Base-by-base conservation (phyloP, 2,113 vertebrate genomes). In the Megaptera novaeangliae region DNA sequence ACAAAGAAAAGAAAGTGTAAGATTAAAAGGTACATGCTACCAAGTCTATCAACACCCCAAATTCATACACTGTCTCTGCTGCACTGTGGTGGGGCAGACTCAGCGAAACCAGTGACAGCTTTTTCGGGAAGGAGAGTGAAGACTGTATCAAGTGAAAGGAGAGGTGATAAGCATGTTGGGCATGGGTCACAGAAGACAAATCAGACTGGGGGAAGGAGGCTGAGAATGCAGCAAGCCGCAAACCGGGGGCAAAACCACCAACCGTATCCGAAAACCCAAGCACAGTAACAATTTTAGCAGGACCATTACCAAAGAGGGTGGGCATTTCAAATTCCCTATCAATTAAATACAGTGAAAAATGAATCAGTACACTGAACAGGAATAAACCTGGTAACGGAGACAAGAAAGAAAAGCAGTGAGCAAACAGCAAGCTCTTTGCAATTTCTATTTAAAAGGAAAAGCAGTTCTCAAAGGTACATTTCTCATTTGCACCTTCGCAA, bases 361-460 rank as follows among this genome's bases (percentile, higher is more conserved):
- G 44, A 96, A 14, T 44, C 20, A 89, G 31, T 44, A 41, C 21
- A 68, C 44, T 3, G 6, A 92, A 90, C 8, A 49, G 11, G 8
- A 77, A 55, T 44, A 72, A 34, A 23, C 18, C 72, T 46, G 39
- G 8, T 59, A 72, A 71, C 14, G 61, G 36, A 57, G 34, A 80
- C 15, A 52, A 59, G 39, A 52, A 81, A 72, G n/a, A 29, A 71
- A 39, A 63, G 41, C 44, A 75, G 9, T 46, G 14, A 61, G 20
- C 36, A 23, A 80, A 46, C 3, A 84, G 57, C 49, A 81, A 84
- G 27, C 0, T 39, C 29, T n/a, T 96, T 34, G 57, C 0, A 61
- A 64, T 14, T 82, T 96, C 49, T 31, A 52, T 1, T 71, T 72
- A 72, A 91, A 89, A 96, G 41, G 77, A 88, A 68, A 94, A 36